Evolutionary conservation across 2,797 vertebrate species (phyloP).

Genomic region (Peromyscus attwateri): DNA sequence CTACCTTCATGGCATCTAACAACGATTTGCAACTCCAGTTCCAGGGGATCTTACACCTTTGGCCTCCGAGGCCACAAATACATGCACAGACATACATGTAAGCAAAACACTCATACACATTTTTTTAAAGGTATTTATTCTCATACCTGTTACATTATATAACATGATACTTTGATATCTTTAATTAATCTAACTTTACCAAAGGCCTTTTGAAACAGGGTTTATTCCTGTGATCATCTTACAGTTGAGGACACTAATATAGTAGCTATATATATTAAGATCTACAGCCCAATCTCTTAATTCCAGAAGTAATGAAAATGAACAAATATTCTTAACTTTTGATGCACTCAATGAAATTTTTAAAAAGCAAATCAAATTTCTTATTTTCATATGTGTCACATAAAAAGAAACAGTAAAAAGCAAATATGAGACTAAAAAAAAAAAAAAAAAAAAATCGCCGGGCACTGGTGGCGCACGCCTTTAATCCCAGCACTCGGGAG

Average conservation of each 20-base stretch:
- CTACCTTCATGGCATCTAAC: not conserved
- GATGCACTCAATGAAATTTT: not conserved
- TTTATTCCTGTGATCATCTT: not conserved
- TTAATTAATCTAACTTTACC: conserved; percentile 51
- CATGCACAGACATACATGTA: not conserved
- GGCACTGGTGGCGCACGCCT: too few species aligned
- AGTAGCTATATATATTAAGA: conserved; percentile 8
- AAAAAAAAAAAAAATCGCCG: too few species aligned
- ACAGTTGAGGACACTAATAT: conserved; percentile 28
- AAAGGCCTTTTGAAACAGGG: not conserved
- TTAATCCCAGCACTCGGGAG: too few species aligned
- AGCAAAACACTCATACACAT: not conserved
- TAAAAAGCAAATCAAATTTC: conserved; percentile 12
- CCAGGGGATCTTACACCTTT: not conserved
- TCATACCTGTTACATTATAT: not conserved
- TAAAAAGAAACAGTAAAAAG: conserved; percentile 32
- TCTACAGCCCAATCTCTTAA: not conserved
- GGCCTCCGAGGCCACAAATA: not conserved
- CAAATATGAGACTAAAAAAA: conserved; percentile 20
- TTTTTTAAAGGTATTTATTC: conserved; percentile 32
- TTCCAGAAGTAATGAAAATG: conserved; percentile 34
- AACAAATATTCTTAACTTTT: conserved; percentile 51
- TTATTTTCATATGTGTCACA: conserved; percentile 25
- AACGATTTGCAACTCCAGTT: not conserved
- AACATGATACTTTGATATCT: not conserved